phyloP scores from a whole-genome alignment of 2,113 vertebrate genomes.

The Amblyornis subalaris region DNA sequence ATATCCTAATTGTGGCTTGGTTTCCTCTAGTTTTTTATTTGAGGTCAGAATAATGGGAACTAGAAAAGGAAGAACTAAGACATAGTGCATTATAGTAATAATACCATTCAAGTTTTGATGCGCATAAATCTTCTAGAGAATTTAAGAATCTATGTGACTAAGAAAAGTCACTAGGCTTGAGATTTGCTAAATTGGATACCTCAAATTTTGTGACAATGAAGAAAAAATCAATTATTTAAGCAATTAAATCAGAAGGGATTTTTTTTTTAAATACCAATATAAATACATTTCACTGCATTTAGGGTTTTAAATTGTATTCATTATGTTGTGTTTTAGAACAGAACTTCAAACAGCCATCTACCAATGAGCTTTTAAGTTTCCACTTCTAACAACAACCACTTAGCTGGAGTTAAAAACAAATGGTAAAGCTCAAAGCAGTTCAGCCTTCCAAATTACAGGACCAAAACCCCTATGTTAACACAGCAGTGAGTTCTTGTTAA shows the following conservation, averaged over 20 bases:
- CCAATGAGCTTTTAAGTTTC: background rate
- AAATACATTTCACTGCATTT: background rate
- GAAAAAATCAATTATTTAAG: background rate
- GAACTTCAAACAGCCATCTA: background rate
- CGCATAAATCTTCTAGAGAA: conserved; percentile 21
- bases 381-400: background rate
- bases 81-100: conserved; percentile 13
- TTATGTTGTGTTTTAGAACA: background rate
- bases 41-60: conserved; percentile 32
- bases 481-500: background rate
- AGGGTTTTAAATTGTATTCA: background rate
- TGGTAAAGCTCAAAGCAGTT: background rate
- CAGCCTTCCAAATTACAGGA: background rate
- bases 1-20: background rate
- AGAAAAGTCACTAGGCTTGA: background rate
- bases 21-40: conserved; percentile 12
- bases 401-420: background rate
- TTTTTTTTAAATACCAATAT: background rate
- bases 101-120: conserved; percentile 10
- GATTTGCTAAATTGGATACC: background rate
- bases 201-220: background rate
- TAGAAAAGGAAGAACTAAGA: conserved; percentile 5
- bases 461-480: accelerated
- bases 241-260: background rate
- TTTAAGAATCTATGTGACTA: background rate